Base-by-base conservation (phyloP, 1,140 invertebrate genomes). In the Sinonovacula constricta region DNA sequence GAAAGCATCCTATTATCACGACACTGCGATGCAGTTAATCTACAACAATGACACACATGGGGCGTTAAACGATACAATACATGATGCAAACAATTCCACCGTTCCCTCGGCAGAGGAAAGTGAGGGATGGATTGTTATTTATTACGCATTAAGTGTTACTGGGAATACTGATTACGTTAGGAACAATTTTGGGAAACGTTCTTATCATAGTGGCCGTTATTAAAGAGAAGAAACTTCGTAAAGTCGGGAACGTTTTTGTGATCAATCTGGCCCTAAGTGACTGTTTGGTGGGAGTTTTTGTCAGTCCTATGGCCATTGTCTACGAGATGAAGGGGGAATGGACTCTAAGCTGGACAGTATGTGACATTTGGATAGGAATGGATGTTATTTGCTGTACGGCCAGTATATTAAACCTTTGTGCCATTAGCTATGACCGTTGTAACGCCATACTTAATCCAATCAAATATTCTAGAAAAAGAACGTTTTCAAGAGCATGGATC, bases 171-270 rank as follows among this genome's bases (percentile, higher is more conserved):
- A 59, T 78, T 2, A 78, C 75, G 26, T 26, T 59, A 3, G 54
- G 34, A 1, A 78, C 75, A 14, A 66, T 78, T 34, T 60, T 78
- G 49, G 75, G 75, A 31, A 78, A 78, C 30, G 56, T 78, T 12
- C 30, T 78, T 5, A 59, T 70, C n/a, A 78, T 78, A 12, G 28
- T 78, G 0, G 75, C 75, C 18, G 67, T 78, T 5, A 62, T 78
- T 0, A 69, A 33, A 10, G 75, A 78, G 28, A 78, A 78, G 51
- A 59, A 97, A 87, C 91, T 98, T 88, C 81, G 91, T 56, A 97
- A 96, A 79, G 96, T 97, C 75, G 98, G 97, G 36, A 98, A 98
- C 91, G 93, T 97, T 85, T 98, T 98, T 91, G 98, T 99, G 86
- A 95, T 97, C 31, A 97, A 96, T 56, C 92, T 98, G 78, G 97